phyloP scores from a whole-genome alignment of 2,888 invertebrate genomes.

The Apodemia duryi region DNA sequence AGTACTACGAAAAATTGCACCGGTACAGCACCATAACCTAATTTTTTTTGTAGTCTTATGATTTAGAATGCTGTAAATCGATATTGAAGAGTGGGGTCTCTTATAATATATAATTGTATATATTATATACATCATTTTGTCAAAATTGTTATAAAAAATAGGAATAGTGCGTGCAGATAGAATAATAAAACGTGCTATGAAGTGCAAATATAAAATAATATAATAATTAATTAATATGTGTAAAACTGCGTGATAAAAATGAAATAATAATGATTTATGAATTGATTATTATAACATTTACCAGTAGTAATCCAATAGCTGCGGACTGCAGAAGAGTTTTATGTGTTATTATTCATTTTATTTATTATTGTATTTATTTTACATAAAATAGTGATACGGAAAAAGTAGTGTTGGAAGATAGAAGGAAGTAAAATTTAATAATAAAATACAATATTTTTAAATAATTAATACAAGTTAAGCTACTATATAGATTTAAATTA shows the following conservation, averaged over 20 bases:
- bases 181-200: constrained; percentile 31
- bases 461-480: constrained; percentile 23
- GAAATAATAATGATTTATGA: constrained; percentile 46
- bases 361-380: constrained; percentile 49
- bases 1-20: too few species aligned
- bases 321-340: constrained; percentile 83
- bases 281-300: constrained; percentile 68
- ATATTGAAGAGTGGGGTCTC: not conserved
- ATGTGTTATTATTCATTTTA: constrained; percentile 37
- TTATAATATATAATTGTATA: not conserved
- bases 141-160: not conserved
- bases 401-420: not conserved
- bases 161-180: constrained; percentile 3
- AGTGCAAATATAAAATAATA: constrained; percentile 20
- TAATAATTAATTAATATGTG: not conserved
- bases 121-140: not conserved
- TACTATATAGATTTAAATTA: constrained; percentile 13
- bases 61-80: not conserved
- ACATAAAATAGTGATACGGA: constrained; percentile 29
- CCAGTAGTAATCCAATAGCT: constrained; percentile 87
- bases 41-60: not conserved
- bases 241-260: constrained; percentile 30
- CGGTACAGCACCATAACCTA: too few species aligned
- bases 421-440: constrained; percentile 5
- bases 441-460: constrained; percentile 26